Base-by-base conservation (phyloP, 2,888 invertebrate genomes). In the Chrysolina americana region DNA sequence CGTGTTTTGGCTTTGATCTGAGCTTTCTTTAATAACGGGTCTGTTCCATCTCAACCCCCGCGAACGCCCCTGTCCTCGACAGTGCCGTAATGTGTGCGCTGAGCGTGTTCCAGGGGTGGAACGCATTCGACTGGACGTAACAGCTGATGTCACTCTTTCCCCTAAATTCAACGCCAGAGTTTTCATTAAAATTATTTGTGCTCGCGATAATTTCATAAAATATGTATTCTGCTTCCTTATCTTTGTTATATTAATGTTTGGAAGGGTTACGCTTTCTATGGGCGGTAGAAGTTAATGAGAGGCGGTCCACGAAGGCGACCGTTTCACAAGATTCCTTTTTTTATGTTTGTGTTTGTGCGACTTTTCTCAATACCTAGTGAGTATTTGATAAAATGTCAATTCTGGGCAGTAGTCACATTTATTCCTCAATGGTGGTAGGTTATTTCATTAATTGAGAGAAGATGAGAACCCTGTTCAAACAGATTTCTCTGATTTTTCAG, bases 111-210 rank as follows among this genome's bases (percentile, higher is more conserved):
- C 81, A 84, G 84, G 88, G 89, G 89, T 87, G 88, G 85, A 84
- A 87, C 71, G 85, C 88, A 88, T 86, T 88, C 84, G 87, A 88
- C 87, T 87, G 89, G 84, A 87, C 87, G 87, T 89, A 89, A 89
- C 89, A 89, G 89, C 89, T 89, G 89, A 89, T 89, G 89, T 89
- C 89, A 89, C 87, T 88, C 87, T 86, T 84, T 85, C 85, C 85
- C 86, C 86, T 81, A 83, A 84, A 85, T 82, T 80, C 83, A 80
- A 78, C 82, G 84, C 83, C 86, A 84, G 86, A 87, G 85, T 88
- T 88, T 88, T 88, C 88, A 88, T 88, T 87, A 87, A 88, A 88
- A 88, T 88, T 87, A 88, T 88, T 87, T 87, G 85, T 84, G 84
- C 84, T 78, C 81, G 71, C 53, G 87, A 87, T 88, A 87, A 88